Percentiles rank a stretch among this genome's conserved stretches.
phyloP scores from a whole-genome alignment of 2,888 invertebrate species.

The Pyrrhia umbra region DNA sequence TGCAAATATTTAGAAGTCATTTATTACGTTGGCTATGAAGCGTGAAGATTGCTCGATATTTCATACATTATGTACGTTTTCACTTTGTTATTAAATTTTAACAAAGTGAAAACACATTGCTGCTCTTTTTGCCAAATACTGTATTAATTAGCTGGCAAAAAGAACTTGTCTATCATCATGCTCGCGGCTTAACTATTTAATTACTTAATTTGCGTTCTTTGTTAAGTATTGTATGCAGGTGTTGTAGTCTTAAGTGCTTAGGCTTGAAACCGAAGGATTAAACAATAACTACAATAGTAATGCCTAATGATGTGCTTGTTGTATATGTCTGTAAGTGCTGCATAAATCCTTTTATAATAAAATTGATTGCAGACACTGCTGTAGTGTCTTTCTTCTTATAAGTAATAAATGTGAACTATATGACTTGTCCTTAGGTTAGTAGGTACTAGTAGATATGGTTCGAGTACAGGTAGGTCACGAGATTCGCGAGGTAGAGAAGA shows the following conservation, averaged over 20 bases:
- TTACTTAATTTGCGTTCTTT: constrained; percentile 7
- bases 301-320: constrained; percentile 11
- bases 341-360: constrained; percentile 16
- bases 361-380: constrained; percentile 4
- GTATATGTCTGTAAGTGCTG: constrained; percentile 6
- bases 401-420: not conserved
- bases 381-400: not conserved
- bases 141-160: not conserved
- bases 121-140: constrained; percentile 8
- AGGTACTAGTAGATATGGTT: not conserved
- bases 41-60: constrained; percentile 53
- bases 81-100: constrained; percentile 40
- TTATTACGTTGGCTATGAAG: constrained; percentile 25
- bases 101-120: constrained; percentile 22
- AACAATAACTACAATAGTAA: constrained; percentile 5
- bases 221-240: not conserved
- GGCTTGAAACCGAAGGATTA: constrained; percentile 20
- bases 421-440: constrained; percentile 4
- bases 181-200: constrained; percentile 3
- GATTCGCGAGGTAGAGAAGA: constrained; percentile 16
- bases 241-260: constrained; percentile 22
- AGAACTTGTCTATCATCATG: not conserved
- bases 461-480: constrained; percentile 20
- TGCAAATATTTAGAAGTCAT: constrained; percentile 42
- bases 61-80: constrained; percentile 38